Percentiles rank a stretch among this genome's conserved stretches.
phyloP scores from a whole-genome alignment of 2,888 invertebrate species.

The Drosophila pseudotakahashii region DNA sequence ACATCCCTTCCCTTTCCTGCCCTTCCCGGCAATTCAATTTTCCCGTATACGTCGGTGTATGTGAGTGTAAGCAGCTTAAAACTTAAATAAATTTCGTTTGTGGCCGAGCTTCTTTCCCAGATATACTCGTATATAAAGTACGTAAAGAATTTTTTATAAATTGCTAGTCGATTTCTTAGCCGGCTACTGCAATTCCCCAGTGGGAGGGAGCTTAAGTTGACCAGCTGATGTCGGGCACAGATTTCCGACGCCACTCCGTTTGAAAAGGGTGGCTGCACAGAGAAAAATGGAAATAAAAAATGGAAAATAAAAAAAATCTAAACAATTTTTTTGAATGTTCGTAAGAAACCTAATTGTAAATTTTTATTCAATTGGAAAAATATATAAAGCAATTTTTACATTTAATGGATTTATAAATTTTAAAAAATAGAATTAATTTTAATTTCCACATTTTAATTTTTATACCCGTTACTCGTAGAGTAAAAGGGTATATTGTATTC shows the following conservation, averaged over 20 bases:
- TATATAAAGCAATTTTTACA: too few species aligned
- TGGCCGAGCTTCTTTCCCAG: slow-evolving; percentile 11
- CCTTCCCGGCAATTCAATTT: slow-evolving; percentile 65
- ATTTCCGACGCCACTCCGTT: not conserved
- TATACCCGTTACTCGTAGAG: too few species aligned
- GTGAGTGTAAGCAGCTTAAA: slow-evolving; percentile 64
- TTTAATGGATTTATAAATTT: too few species aligned
- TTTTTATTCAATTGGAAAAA: too few species aligned
- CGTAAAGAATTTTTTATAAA: slow-evolving; percentile 26
- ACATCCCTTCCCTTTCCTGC: slow-evolving; percentile 2
- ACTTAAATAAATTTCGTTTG: slow-evolving; percentile 61
- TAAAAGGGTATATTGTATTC: too few species aligned
- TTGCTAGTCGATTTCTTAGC: slow-evolving; percentile 46
- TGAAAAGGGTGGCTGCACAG: not conserved
- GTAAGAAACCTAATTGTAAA: too few species aligned
- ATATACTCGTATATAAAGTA: slow-evolving; percentile 1
- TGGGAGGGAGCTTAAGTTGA: slow-evolving; percentile 17
- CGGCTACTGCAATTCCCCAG: slow-evolving; percentile 24
- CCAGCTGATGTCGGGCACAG: slow-evolving; percentile 27
- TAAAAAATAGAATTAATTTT: too few species aligned
- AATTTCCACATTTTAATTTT: too few species aligned
- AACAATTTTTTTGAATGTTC: too few species aligned
- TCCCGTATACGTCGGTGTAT: slow-evolving; percentile 1
- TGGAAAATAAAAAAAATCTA: too few species aligned
- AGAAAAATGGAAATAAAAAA: not conserved